These are phyloP conservation scores for Drosophila tristis DNA, from an alignment of 1,140 invertebrate species.

Conservation along the genomic window DNA sequence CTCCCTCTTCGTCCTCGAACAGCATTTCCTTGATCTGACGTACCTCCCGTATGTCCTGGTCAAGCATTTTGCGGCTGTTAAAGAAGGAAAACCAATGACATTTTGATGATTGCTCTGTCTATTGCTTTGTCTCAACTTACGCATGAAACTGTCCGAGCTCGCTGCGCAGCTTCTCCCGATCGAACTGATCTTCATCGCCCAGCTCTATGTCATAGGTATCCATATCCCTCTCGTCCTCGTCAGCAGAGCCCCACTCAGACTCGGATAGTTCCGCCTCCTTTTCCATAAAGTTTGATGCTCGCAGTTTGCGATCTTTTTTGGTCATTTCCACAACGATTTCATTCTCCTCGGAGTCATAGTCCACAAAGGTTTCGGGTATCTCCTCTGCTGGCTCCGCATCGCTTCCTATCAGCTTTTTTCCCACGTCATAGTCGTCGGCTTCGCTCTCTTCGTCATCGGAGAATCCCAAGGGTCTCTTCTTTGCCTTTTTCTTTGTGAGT, in stretches of 20 bases:
- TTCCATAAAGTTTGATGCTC: slow-evolving; percentile 89
- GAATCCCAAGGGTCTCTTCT: slow-evolving; percentile 77
- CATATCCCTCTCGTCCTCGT: slow-evolving; percentile 90
- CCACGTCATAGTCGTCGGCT: slow-evolving; percentile 37
- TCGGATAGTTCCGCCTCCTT: slow-evolving; percentile 94
- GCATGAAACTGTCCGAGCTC: slow-evolving; percentile 89
- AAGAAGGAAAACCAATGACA: background rate
- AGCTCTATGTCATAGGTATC: slow-evolving; percentile 89
- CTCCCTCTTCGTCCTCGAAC: slow-evolving; percentile 92
- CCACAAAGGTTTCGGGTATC: slow-evolving; percentile 85
- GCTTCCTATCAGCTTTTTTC: slow-evolving; percentile 13
- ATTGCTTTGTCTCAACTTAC: slow-evolving; percentile 71
- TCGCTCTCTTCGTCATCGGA: slow-evolving; percentile 81
- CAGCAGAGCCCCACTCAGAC: slow-evolving; percentile 90
- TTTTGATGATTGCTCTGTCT: too few species aligned
- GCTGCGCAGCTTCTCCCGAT: slow-evolving; percentile 87
- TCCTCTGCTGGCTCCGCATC: slow-evolving; percentile 82
- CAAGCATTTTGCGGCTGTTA: slow-evolving; percentile 88
- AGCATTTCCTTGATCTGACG: slow-evolving; percentile 90
- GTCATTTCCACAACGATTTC: slow-evolving; percentile 85
- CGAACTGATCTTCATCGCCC: slow-evolving; percentile 89
- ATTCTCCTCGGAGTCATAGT: slow-evolving; percentile 91
- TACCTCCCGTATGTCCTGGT: slow-evolving; percentile 91
- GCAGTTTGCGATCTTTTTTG: slow-evolving; percentile 85
- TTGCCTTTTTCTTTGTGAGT: slow-evolving; percentile 64